Evolutionary conservation across 2,888 invertebrate species (phyloP).

Genomic region (Drosophila sordidula): DNA sequence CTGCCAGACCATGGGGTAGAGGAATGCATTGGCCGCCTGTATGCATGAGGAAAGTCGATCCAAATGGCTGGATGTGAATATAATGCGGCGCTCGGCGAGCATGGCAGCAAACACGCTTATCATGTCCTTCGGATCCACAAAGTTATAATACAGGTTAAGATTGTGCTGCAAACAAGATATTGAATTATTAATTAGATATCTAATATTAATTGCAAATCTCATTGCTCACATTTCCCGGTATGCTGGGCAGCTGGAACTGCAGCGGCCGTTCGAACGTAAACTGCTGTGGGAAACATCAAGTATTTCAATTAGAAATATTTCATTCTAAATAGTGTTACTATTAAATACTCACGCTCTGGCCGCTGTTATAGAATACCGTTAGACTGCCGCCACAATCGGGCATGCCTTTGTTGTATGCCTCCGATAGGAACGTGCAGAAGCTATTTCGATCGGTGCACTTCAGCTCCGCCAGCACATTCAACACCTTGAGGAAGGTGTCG

Average conservation of each 20-base stretch:
- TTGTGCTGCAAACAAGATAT: constrained; percentile 90
- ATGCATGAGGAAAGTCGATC: constrained; percentile 96
- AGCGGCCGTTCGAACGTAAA: constrained; percentile 92
- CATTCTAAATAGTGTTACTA: neutral
- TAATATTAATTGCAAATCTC: neutral
- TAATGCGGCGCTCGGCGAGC: constrained; percentile 96
- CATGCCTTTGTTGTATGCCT: constrained; percentile 89
- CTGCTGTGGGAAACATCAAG: constrained; percentile 87
- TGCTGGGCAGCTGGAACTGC: constrained; percentile 94
- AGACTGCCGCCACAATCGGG: constrained; percentile 89
- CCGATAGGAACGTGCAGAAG: constrained; percentile 87
- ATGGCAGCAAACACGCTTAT: constrained; percentile 97
- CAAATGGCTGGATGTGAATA: constrained; percentile 95
- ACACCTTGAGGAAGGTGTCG: constrained; percentile 91
- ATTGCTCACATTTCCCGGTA: constrained; percentile 95
- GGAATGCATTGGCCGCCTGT: constrained; percentile 96
- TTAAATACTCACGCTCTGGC: constrained; percentile 86
- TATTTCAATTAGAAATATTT: neutral
- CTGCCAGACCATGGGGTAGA: constrained; percentile 99
- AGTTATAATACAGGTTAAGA: constrained; percentile 98
- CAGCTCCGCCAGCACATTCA: constrained; percentile 83
- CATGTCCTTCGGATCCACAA: constrained; percentile 97
- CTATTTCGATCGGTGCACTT: constrained; percentile 77
- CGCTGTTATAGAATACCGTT: constrained; percentile 87
- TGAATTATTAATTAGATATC: neutral